Base-by-base conservation (phyloP, 2,797 vertebrate species). In the Botia almorhae region DNA sequence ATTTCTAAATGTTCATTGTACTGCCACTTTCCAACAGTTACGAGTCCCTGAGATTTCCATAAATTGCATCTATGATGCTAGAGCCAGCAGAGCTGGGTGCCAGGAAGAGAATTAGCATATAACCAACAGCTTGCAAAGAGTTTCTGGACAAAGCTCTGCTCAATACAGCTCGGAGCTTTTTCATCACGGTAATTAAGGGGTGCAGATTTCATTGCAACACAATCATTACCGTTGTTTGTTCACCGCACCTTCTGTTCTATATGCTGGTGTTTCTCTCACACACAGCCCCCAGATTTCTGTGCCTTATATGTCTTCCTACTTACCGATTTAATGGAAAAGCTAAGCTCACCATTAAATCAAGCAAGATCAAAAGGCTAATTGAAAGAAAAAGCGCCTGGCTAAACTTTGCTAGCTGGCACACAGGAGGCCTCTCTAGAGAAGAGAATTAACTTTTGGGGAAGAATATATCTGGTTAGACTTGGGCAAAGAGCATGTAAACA, bases 301-400 rank as follows among this genome's bases (percentile, higher is more conserved):
- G 26, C 46, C 19, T 55, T 55, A 17, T 60, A 79, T 61, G 55
- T 46, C 29, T 70, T 56, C 13, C 58, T 58, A 58, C 68, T 10
- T 16, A 19, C 17, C 19, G 19, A 55, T 81, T 76, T 79, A 74
- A 76, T 74, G 23, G 19, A 78, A 81, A 69, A 67, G 63, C 46
- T 65, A 23, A n/a, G 23, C 56, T 68, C 83, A 68, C 19, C 61
- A 60, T 83, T 82, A 71, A 83, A 60, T 70, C 65, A 51, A 67
- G 67, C 14, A 26, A 46, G 70, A 83, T 81, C 63, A 82, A 75
- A 81, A 82, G 78, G 81, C 84, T 85, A 84, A 87, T 81, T 74
- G 61, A 69, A 81, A 46, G 60, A 70, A 76, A 80, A 43, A 23
- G 55, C 11, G 39, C 50, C 69, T 82, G 53, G 61, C 56, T 61